A percentile compares a stretch with the other conserved stretches of the same genome.
phyloP scores from a whole-genome alignment of 2,797 vertebrate species.

The Bradypus variegatus region DNA sequence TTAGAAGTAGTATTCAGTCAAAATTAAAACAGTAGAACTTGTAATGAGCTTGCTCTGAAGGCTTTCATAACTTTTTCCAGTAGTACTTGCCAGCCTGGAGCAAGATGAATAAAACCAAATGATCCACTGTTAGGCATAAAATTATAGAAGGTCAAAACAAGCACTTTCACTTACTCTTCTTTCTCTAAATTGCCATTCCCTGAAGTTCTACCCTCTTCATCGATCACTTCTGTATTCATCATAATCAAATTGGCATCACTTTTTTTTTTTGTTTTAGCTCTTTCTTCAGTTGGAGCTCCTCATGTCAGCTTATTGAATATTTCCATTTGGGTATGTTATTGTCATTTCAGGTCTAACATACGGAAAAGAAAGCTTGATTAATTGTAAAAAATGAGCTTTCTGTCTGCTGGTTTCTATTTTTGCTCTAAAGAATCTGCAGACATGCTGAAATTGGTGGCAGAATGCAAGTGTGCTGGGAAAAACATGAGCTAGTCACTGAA shows the following conservation, averaged over 20 bases:
- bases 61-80: background rate
- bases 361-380: background rate
- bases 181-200: background rate
- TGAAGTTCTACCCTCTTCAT: background rate
- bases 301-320: background rate
- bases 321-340: background rate
- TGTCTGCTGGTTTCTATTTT: background rate
- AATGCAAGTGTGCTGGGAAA: background rate
- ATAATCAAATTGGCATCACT: background rate
- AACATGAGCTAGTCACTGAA: background rate
- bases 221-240: background rate
- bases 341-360: constrained; percentile 3
- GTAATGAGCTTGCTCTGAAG: constrained; percentile 5
- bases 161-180: background rate
- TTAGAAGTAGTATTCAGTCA: constrained; percentile 7
- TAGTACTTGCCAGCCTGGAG: background rate
- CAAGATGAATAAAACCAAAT: background rate
- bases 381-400: background rate
- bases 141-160: background rate
- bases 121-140: background rate
- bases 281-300: background rate
- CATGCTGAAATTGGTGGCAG: background rate
- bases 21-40: constrained; percentile 26
- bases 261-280: background rate
- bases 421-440: background rate